Conservation (phyloP, 2,888 invertebrate genomes). For the Campoplex capitator region DNA sequence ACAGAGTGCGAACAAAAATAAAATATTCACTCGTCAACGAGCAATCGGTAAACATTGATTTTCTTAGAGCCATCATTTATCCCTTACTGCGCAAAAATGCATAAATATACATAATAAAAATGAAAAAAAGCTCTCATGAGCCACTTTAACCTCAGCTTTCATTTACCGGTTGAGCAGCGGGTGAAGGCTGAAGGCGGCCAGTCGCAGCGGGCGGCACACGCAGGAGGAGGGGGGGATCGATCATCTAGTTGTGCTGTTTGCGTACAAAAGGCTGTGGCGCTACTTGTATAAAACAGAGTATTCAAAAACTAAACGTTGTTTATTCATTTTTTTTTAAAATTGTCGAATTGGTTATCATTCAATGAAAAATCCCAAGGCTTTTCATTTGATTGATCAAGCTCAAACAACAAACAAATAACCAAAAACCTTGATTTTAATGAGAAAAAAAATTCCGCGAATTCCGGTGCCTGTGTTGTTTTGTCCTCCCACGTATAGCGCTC, state of each 20-base stretch:
- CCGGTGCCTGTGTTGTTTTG: neutral
- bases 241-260: neutral
- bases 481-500: neutral
- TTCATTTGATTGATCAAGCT: neutral
- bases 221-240: neutral
- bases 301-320: neutral
- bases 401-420: neutral
- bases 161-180: neutral
- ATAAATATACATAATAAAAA: neutral
- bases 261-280: neutral
- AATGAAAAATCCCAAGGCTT: neutral
- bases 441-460: neutral
- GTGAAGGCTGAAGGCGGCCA: no score
- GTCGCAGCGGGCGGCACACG: no score
- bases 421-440: neutral
- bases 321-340: no score
- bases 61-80: no score
- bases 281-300: neutral
- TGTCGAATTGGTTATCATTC: neutral
- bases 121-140: neutral
- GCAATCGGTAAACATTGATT: no score
- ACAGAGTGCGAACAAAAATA: neutral
- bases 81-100: no score
- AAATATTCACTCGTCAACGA: neutral
- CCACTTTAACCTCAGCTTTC: neutral